Percentiles rank a stretch among this genome's conserved stretches.
These are phyloP conservation scores for Caenorhabditis tropicalis DNA, from an alignment of 1,140 invertebrate genomes.

Conservation along the genomic window DNA sequence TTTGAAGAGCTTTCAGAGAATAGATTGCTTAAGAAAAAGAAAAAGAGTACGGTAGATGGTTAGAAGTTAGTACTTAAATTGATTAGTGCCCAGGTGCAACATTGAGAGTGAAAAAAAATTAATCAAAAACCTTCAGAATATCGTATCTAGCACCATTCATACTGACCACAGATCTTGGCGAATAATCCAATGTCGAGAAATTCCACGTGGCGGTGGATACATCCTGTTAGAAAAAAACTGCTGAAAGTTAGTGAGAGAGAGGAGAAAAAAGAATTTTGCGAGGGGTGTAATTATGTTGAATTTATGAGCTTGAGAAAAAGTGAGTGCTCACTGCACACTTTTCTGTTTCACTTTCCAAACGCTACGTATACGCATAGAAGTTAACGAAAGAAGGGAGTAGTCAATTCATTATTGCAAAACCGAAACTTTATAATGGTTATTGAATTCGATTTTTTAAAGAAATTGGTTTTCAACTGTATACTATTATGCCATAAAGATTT, in stretches of 20 bases:
- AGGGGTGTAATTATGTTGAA: background rate
- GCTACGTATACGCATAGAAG: too few relatives aligned
- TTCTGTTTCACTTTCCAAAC: too few relatives aligned
- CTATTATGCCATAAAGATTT: too few relatives aligned
- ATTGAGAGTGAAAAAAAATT: background rate
- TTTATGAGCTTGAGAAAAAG: background rate
- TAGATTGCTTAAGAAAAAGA: background rate
- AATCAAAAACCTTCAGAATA: constrained; percentile 47
- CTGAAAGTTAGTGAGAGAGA: background rate
- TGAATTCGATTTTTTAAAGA: too few relatives aligned
- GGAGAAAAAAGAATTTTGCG: background rate
- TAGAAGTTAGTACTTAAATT: background rate
- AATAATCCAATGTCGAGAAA: constrained; percentile 67
- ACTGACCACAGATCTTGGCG: constrained; percentile 67
- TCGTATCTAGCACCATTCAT: constrained; percentile 63
- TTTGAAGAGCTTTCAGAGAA: background rate
- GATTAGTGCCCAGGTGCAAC: background rate
- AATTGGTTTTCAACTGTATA: too few relatives aligned
- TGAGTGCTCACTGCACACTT: constrained; percentile 8
- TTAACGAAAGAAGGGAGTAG: too few relatives aligned
- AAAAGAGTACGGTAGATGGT: background rate
- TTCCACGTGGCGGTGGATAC: constrained; percentile 70
- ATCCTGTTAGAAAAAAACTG: constrained; percentile 60
- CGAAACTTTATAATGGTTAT: too few relatives aligned
- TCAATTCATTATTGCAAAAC: too few relatives aligned